These are phyloP conservation scores for Corythucha ciliata DNA, from an alignment of 2,888 invertebrate genomes.

Conservation along the genomic window DNA sequence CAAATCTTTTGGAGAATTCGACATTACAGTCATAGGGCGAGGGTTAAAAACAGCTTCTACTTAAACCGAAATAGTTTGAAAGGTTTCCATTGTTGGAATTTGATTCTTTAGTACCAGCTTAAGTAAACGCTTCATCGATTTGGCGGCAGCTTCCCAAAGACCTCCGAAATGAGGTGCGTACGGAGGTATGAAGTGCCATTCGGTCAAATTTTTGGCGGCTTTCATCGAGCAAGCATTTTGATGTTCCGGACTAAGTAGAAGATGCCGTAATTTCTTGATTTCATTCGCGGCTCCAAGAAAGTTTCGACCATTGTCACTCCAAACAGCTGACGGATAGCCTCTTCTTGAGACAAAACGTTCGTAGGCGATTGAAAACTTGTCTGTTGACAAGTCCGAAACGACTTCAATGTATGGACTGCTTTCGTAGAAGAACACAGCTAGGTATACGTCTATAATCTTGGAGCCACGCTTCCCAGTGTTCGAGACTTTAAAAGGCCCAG, in stretches of 20 bases:
- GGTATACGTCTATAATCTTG: neutral
- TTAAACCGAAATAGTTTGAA: neutral
- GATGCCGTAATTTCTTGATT: neutral
- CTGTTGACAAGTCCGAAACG: conserved; percentile 5
- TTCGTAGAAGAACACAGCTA: conserved; percentile 3
- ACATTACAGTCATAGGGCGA: neutral
- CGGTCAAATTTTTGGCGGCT: neutral
- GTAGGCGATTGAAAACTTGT: neutral
- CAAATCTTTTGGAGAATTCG: conserved; percentile 3
- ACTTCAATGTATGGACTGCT: conserved; percentile 1
- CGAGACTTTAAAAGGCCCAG: conserved; percentile 6
- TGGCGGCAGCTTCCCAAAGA: conserved; percentile 6
- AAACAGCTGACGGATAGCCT: conserved; percentile 2
- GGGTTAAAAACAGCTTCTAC: conserved; percentile 11
- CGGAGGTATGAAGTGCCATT: conserved; percentile 12
- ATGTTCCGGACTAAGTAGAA: neutral
- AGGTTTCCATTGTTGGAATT: neutral
- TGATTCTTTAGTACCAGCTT: conserved; percentile 12
- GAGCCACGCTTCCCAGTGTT: conserved; percentile 6
- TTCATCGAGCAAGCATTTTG: neutral
- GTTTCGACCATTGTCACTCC: conserved; percentile 13
- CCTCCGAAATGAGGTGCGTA: conserved; percentile 15
- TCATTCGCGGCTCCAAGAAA: conserved; percentile 9
- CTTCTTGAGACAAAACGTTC: neutral
- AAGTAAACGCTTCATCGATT: neutral